Base-by-base conservation (phyloP, 2,113 vertebrate species). In the Colius striatus region DNA sequence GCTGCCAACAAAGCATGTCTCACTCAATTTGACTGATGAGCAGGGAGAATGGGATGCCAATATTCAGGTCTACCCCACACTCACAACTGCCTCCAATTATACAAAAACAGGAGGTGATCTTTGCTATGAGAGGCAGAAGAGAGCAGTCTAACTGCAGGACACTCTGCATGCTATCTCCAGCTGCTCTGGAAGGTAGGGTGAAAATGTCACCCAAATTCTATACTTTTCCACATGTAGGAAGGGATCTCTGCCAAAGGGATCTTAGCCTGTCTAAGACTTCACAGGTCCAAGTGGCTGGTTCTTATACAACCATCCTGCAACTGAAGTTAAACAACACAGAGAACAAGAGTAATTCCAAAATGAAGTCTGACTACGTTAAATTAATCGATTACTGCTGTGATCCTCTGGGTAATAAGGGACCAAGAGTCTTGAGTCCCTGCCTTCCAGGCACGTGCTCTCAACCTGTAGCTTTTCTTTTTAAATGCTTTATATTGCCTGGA, bases 391-490 rank as follows among this genome's bases (percentile, higher is more conserved):
- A 67, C 47, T 50, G 7, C 12, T 84, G 60, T 60, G 63, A 25
- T 66, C 23, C 72, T 41, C 41, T 55, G 55, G 5, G 10, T 83
- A 77, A 23, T 74, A 88, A 92, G 43, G 38, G 18, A 66, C 29
- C 34, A 76, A 60, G 5, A 93, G 36, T 41, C 34, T 55, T 3
- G 32, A 60, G 34, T 38, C 7, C 9, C 29, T 63, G 25, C 55
- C 55, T 84, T 90, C 55, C 53, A 84, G 43, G 32, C 48, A 86
- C 8, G 23, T 55, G 17, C 10, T 91, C 6, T 43, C 23, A 74
- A 92, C 65, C 61, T 86, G 26, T 51, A 90, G 88, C 45, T 81
- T 88, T 73, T 78, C 67, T 85, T 92, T 92, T 90, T 45, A 80
- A 67, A 96, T 88, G 48, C 45, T 89, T 92, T 88, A 82, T 54